These are phyloP conservation scores for Odontophorus gujanensis DNA, from an alignment of 2,113 vertebrate genomes.

Conservation along the genomic window DNA sequence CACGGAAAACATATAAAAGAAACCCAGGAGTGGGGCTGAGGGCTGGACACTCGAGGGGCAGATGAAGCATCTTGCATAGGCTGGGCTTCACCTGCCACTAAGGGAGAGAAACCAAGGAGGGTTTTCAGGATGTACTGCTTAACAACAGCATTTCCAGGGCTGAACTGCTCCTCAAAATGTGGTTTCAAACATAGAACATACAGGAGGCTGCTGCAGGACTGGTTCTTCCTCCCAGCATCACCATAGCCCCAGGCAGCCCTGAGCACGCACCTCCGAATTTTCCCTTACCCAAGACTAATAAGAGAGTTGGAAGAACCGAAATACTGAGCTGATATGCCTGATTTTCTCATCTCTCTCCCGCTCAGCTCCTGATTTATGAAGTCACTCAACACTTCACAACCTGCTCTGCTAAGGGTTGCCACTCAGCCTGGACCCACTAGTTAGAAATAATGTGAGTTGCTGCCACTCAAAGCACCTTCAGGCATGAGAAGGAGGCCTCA, in stretches of 20 bases:
- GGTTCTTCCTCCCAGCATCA: background rate
- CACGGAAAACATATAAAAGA: fast-evolving
- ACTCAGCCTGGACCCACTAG: background rate
- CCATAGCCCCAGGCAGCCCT: background rate
- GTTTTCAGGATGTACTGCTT: background rate
- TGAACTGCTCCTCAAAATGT: background rate
- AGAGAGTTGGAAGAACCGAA: background rate
- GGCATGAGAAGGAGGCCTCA: background rate
- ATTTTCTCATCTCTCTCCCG: background rate
- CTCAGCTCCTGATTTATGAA: background rate
- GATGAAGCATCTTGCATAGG: background rate
- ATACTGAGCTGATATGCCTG: background rate
- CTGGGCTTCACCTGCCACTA: background rate
- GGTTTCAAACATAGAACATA: fast-evolving
- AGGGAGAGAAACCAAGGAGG: background rate
- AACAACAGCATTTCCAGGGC: background rate
- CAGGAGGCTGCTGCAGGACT: background rate
- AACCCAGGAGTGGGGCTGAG: fast-evolving
- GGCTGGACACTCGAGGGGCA: background rate
- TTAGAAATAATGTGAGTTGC: background rate
- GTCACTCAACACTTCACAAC: background rate
- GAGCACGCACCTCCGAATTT: background rate
- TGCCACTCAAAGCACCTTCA: background rate
- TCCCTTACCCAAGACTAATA: too few species aligned
- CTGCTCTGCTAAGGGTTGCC: background rate